A percentile compares a stretch with the other conserved stretches of the same genome.
phyloP scores from a whole-genome alignment of 2,113 vertebrate species.

The Ancistrus triradiatus region DNA sequence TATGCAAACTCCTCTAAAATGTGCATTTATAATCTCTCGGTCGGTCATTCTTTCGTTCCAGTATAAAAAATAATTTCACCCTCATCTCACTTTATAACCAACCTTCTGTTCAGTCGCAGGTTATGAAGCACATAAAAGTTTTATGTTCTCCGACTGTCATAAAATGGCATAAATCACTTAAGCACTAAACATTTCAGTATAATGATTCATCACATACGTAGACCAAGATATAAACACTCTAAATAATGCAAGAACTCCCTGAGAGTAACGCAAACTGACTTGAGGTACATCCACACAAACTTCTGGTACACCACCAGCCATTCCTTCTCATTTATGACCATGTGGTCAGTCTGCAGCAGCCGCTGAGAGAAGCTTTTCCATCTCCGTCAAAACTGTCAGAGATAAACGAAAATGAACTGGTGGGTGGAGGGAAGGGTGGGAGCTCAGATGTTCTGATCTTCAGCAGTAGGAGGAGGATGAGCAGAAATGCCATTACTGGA shows the following conservation, averaged over 20 bases:
- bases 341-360: slow-evolving; percentile 3
- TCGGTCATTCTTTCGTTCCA: no score
- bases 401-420: slow-evolving; percentile 1
- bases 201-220: no score
- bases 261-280: slow-evolving; percentile 23
- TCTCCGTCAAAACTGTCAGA: slow-evolving; percentile 17
- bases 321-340: slow-evolving; percentile 6
- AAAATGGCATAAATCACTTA: no score
- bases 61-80: no score
- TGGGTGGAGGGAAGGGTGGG: not conserved
- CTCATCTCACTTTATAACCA: no score
- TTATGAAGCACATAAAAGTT: no score
- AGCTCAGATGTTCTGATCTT: not conserved
- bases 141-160: no score
- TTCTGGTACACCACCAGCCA: not conserved
- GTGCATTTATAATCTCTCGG: no score
- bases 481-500: slow-evolving; percentile 22
- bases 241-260: slow-evolving; percentile 24
- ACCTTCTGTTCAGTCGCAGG: no score
- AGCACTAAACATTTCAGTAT: not conserved
- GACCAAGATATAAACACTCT: no score
- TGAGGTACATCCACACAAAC: not conserved
- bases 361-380: slow-evolving; percentile 15
- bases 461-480: slow-evolving; percentile 9
- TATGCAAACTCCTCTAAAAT: no score